These are phyloP conservation scores for Formica exsecta DNA, from an alignment of 1,140 invertebrate genomes.

Conservation along the genomic window DNA sequence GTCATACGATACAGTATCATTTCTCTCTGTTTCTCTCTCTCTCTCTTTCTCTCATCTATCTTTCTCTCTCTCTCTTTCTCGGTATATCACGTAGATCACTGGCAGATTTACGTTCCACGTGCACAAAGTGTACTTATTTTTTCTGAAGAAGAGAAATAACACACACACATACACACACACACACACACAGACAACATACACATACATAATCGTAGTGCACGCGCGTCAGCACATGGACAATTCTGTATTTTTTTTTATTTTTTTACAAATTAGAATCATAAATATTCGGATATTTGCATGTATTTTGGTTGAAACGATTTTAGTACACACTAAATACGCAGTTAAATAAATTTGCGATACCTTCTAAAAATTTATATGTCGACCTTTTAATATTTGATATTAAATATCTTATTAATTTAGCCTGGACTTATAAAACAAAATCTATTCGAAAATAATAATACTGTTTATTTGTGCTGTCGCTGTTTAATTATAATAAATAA, in stretches of 20 bases:
- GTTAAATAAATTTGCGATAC: neutral
- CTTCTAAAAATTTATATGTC: neutral
- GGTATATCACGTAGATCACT: slow-evolving; percentile 15
- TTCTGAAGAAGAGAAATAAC: slow-evolving; percentile 56
- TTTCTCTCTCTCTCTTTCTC: neutral
- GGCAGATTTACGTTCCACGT: slow-evolving; percentile 38
- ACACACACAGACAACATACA: neutral
- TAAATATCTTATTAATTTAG: neutral
- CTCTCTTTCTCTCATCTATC: slow-evolving; percentile 25
- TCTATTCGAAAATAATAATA: neutral
- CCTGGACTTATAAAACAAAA: neutral
- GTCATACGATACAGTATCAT: slow-evolving; percentile 18
- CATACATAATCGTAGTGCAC: slow-evolving; percentile 27
- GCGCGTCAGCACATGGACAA: slow-evolving; percentile 35
- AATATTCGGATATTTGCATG: neutral
- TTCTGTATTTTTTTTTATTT: neutral
- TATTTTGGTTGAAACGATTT: neutral
- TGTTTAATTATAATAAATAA: neutral
- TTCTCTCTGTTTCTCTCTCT: slow-evolving; percentile 6
- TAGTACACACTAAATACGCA: no score
- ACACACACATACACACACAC: slow-evolving; percentile 6
- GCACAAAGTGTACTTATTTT: slow-evolving; percentile 52
- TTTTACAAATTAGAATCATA: neutral
- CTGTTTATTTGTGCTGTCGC: neutral
- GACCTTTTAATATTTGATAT: neutral